Base-by-base conservation (phyloP, 2,888 invertebrate species). In the Hypercompe scribonia region DNA sequence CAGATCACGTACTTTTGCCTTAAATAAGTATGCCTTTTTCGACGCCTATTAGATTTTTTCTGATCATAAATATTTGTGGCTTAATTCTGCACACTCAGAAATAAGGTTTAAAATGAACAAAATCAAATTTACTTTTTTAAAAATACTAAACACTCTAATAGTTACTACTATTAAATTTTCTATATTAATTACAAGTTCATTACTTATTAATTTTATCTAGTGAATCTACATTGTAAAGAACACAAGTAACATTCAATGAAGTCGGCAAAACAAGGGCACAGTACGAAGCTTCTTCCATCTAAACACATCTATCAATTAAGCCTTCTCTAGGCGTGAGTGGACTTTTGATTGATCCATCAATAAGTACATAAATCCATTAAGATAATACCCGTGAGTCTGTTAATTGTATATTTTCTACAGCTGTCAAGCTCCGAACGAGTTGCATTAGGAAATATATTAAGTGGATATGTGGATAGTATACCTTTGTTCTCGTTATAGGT, bases 311-410 rank as follows among this genome's bases (percentile, higher is more conserved):
- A 93, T 93, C 93, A 94, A 93, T 93, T 93, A 93, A 92, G 80
- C 76, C 84, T 83, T 84, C 82, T 84, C 81, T 82, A 86, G 84
- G 85, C 89, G 86, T 88, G 87, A 90, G 89, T 87, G 87, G 89
- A 86, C 90, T 90, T 90, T 90, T 94, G 95, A 95, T 95, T 94
- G 95, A 95, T 94, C 91, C 91, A 91, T 94, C 94, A 95, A 94
- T 95, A 94, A 92, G 93, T 93, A 92, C 92, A 93, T 93, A 93
- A 94, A 94, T 94, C 95, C 93, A 95, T 95, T 94, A 94, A 92
- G 90, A 88, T 89, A 90, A 91, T 93, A 91, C 93, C 90, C 88
- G 87, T 90, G 87, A 85, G 88, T 77, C 87, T 90, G 93, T 93
- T 94, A 93, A 94, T 94, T 94, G 93, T 94, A 90, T 87, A 87